Base-by-base conservation (phyloP, 2,113 vertebrate species). In the Chaenogobius annularis region DNA sequence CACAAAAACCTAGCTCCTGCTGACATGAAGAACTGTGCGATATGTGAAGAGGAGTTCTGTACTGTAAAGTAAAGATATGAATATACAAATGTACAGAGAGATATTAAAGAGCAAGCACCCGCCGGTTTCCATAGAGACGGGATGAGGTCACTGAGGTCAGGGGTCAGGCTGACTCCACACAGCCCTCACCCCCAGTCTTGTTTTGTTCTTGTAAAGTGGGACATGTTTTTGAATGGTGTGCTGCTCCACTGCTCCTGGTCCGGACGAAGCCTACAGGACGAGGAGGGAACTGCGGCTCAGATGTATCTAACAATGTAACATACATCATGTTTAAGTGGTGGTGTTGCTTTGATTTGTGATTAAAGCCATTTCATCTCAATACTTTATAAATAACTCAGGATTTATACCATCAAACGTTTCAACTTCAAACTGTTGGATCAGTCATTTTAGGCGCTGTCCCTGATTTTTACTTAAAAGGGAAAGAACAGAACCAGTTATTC, bases 1-100 rank as follows among this genome's bases (percentile, higher is more conserved):
- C 97, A 99, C 98, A 99, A 31, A 99, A 95, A 90, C 95, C 95
- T 94, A 94, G 95, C 96, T 97, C 96, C 96, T 96, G 94, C 92
- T 96, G 95, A 98, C 94, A 96, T 96, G 96, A 98, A 98, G 96
- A 94, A 93, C 93, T 92, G 91, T 93, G 93, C 89, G 94, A 95
- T 87, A 95, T 95, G 95, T 96, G 95, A 96, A 95, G 92, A 91
- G 95, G 95, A 95, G 93, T 95, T 93, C 95, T 93, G 90, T 97
- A 95, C 95, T 95, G 95, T 96, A 96, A 94, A 93, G 86, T 92
- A 85, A 90, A 90, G 89, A 91, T 81, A 58, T 58, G 55, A 58
- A 92, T 94, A 94, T 94, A 90, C 84, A 87, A 88, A 85, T 93
- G 91, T 94, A 94, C 91, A 94, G 92, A 93, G 91, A 94, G 90